Conservation (phyloP, 2,797 vertebrate species). For the Malurus leucopterus region DNA sequence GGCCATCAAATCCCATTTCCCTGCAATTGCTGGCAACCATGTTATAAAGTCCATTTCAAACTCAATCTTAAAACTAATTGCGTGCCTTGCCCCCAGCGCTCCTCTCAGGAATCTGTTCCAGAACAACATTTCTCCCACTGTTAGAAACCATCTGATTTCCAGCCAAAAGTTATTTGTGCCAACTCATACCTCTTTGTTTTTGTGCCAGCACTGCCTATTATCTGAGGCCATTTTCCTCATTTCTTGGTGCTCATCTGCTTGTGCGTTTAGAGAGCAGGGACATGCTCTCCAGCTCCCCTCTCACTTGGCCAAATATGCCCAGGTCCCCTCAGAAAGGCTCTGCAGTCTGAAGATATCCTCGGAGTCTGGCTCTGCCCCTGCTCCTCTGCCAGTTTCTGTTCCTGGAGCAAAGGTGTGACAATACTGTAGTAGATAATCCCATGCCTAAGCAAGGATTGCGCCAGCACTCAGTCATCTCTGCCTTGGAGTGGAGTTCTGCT, state of each 20-base stretch:
- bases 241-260: not conserved
- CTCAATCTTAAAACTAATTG: slow-evolving; percentile 46
- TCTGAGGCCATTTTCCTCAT: not conserved
- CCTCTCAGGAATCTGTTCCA: slow-evolving; percentile 44
- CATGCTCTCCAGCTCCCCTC: not conserved
- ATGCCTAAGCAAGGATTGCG: not conserved
- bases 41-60: slow-evolving; percentile 42
- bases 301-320: not conserved
- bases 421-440: fast-evolving
- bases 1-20: slow-evolving; percentile 25
- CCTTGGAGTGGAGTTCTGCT: not conserved
- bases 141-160: slow-evolving; percentile 25
- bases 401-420: not conserved
- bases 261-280: not conserved
- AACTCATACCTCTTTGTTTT: slow-evolving; percentile 12
- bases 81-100: slow-evolving; percentile 8
- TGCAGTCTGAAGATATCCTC: not conserved
- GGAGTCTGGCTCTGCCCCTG: not conserved
- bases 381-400: not conserved
- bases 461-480: not conserved
- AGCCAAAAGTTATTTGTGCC: slow-evolving; percentile 40
- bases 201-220: slow-evolving; percentile 14
- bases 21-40: slow-evolving; percentile 30
- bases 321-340: not conserved
- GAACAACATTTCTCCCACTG: slow-evolving; percentile 32